These are phyloP conservation scores for Drosophila tropicalis DNA, from an alignment of 1,140 invertebrate species.

Conservation along the genomic window DNA sequence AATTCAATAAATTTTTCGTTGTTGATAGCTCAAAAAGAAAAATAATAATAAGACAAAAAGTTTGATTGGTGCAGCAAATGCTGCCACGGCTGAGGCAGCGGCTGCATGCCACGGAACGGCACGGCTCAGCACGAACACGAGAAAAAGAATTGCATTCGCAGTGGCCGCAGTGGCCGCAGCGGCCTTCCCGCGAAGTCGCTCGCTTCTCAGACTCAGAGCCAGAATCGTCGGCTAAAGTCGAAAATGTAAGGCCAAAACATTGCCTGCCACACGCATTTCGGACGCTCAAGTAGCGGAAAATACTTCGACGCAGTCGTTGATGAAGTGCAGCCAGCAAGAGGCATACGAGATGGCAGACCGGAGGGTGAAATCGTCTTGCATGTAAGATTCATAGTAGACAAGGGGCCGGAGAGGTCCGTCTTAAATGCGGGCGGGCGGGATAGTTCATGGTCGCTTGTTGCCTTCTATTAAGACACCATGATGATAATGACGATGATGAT, in stretches of 20 bases:
- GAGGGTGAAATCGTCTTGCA: neutral
- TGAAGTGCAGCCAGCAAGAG: neutral
- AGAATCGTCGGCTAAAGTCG: conserved; percentile 22
- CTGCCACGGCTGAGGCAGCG: conserved; percentile 19
- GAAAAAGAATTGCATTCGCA: conserved; percentile 10
- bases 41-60: conserved; percentile 47
- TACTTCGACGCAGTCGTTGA: conserved; percentile 15
- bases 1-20: conserved; percentile 63
- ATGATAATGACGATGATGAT: neutral
- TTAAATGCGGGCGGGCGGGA: conserved; percentile 67
- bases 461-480: conserved; percentile 63
- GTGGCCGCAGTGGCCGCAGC: neutral
- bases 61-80: conserved; percentile 54
- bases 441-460: conserved; percentile 36
- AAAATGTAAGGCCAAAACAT: conserved; percentile 14
- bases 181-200: neutral
- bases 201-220: neutral
- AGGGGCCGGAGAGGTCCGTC: neutral
- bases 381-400: neutral
- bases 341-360: no score
- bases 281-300: conserved; percentile 60
- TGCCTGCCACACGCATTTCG: conserved; percentile 70
- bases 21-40: conserved; percentile 63
- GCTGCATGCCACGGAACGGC: conserved; percentile 43
- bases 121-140: conserved; percentile 47